Percentiles rank a stretch among this genome's conserved stretches.
phyloP scores from a whole-genome alignment of 2,797 vertebrate genomes.

The Gadopsis bispinosus region DNA sequence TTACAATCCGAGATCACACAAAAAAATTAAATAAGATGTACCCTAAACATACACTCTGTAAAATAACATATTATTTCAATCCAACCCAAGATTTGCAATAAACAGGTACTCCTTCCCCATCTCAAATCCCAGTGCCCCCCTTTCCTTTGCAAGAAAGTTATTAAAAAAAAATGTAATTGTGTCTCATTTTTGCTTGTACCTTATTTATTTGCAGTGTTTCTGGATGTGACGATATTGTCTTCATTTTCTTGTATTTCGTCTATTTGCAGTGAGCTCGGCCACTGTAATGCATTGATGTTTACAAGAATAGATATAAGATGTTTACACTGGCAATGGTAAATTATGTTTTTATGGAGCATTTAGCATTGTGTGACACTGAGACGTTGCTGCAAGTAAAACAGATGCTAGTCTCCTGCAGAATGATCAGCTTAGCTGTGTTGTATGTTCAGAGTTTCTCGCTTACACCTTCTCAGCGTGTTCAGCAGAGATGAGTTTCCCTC shows the following conservation, averaged over 20 bases:
- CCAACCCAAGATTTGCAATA: too few relatives aligned
- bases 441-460: neutral
- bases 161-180: too few relatives aligned
- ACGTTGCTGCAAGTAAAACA: neutral
- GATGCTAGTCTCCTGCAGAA: neutral
- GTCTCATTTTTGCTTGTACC: neutral
- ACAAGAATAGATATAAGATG: neutral
- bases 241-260: neutral
- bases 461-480: neutral
- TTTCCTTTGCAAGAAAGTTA: too few relatives aligned
- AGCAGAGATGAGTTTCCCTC: conserved; percentile 2
- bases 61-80: too few relatives aligned
- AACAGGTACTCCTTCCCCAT: too few relatives aligned
- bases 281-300: neutral
- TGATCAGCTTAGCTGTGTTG: neutral
- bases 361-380: neutral
- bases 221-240: neutral
- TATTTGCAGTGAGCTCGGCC: neutral
- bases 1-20: too few relatives aligned
- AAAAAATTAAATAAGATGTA: too few relatives aligned
- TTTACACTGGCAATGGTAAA: neutral
- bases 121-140: too few relatives aligned
- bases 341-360: neutral
- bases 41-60: too few relatives aligned
- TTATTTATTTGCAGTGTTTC: neutral